Percentiles rank a stretch among this genome's conserved stretches.
Conservation (phyloP, 2,888 invertebrate genomes). For the Buathra laborator region DNA sequence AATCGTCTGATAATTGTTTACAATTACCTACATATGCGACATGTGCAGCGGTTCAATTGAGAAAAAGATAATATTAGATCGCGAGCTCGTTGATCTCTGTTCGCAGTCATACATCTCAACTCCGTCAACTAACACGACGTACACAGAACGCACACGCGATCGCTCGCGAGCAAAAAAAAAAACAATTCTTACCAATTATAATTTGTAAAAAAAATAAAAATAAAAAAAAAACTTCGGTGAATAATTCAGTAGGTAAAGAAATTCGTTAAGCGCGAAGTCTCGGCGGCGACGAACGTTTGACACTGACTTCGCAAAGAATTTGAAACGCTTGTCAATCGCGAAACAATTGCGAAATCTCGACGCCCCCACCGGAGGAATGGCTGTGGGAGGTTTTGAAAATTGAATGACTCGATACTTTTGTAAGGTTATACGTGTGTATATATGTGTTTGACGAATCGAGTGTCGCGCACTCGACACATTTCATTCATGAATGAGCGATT, state of each 20-base stretch:
- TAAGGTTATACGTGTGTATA: not conserved
- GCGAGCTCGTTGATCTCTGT: slow-evolving; percentile 51
- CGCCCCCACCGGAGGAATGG: slow-evolving; percentile 6
- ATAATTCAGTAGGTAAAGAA: slow-evolving; percentile 61
- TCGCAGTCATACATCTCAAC: not conserved
- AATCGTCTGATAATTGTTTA: slow-evolving; percentile 65
- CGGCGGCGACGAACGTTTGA: slow-evolving; percentile 26
- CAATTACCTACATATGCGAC: slow-evolving; percentile 61
- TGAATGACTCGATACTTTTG: slow-evolving; percentile 43
- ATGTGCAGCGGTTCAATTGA: slow-evolving; percentile 56
- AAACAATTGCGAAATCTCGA: slow-evolving; percentile 49
- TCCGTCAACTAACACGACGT: not conserved
- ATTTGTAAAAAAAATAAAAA: not conserved
- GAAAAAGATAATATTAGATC: slow-evolving; percentile 60
- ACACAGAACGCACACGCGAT: no score
- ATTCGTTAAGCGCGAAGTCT: slow-evolving; percentile 39
- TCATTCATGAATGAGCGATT: slow-evolving; percentile 58
- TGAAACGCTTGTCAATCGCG: slow-evolving; percentile 48
- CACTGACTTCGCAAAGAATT: slow-evolving; percentile 37
- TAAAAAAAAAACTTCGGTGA: slow-evolving; percentile 40
- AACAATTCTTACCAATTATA: no score
- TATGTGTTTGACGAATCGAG: not conserved
- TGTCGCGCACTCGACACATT: slow-evolving; percentile 16
- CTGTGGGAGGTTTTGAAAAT: slow-evolving; percentile 44
- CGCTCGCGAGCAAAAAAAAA: no score